Conservation (phyloP, 2,888 invertebrate genomes). For the Maniola hyperantus region DNA sequence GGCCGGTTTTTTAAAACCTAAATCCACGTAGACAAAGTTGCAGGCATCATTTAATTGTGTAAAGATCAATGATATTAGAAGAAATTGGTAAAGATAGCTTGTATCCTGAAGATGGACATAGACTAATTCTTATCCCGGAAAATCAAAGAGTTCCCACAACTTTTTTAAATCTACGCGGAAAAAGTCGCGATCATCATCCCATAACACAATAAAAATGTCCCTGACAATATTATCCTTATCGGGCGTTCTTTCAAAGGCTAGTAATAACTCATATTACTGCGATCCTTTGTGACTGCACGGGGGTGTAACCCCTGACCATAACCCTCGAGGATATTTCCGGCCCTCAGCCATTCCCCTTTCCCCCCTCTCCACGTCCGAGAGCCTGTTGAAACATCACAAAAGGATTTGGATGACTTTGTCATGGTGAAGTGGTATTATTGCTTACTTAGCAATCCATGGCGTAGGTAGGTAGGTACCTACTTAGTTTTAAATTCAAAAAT, state of each 20-base stretch:
- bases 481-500: too few species aligned
- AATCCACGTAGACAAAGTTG: too few species aligned
- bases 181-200: too few species aligned
- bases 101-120: too few species aligned
- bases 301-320: constrained; percentile 27
- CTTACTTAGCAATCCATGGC: background rate
- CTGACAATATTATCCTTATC: background rate
- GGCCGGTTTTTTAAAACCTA: too few species aligned
- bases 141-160: too few species aligned
- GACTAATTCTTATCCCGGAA: too few species aligned
- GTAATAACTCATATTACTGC: constrained; percentile 19
- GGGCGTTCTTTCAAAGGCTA: background rate
- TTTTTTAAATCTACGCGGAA: too few species aligned
- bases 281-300: constrained; percentile 19
- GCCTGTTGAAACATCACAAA: constrained; percentile 21
- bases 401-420: background rate
- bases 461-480: too few species aligned
- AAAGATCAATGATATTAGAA: too few species aligned
- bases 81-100: too few species aligned
- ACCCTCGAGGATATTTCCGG: constrained; percentile 30
- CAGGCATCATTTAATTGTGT: too few species aligned
- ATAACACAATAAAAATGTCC: background rate
- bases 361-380: constrained; percentile 13
- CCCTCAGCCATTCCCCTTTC: constrained; percentile 24
- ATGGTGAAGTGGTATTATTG: background rate